Evolutionary conservation across 1,140 invertebrate genomes (phyloP), one percentile per base, ranked within the genome.

Genomic region (Sycophaga agraensis): DNA sequence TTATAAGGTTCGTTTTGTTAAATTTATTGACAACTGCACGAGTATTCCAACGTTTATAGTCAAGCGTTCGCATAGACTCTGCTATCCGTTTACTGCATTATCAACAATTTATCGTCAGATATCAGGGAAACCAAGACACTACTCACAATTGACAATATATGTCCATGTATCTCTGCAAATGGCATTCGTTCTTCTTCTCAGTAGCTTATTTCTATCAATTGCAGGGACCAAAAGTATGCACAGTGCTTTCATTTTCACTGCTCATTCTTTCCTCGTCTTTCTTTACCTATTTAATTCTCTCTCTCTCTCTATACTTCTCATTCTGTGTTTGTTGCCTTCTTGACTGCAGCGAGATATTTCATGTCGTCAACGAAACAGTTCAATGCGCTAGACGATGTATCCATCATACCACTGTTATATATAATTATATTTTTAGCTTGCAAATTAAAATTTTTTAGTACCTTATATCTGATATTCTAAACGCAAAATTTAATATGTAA

Each of bases 191-290:
- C 14, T 39, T n/a, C 16, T 39, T 8, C 14, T 5, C 14, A 39
- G 5, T 39, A 9, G 4, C 14, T 39, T n/a, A 8, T n/a, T 39
- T 39, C 5, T 39, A 4, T 69, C 68, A 65, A 69, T 69, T 66
- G 64, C 43, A 67, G 62, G 45, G 59, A 65, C 45, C 63, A 48
- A 67, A 55, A 31, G 26, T 26, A 28, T 43, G 24, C 40, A 17
- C 17, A 45, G 3, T 55, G n/a, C 26, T 43, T 40, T 28, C 17
- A 16, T 34, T 51, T 34, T 31, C n/a, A 17, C 46, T 31, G 12
- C 34, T 14, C 17, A 11, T 50, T n/a, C 26, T 11, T 35, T 31
- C 35, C 48, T 50, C 31, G n/a, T 35, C 48, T 50, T 31, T 19
- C 48, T 40, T 19, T 40, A 34, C 16, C 35, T 39, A 17, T 37